A percentile compares a stretch with the other conserved stretches of the same genome.
phyloP scores from a whole-genome alignment of 2,113 vertebrate genomes.

The Protobothrops mucrosquamatus region DNA sequence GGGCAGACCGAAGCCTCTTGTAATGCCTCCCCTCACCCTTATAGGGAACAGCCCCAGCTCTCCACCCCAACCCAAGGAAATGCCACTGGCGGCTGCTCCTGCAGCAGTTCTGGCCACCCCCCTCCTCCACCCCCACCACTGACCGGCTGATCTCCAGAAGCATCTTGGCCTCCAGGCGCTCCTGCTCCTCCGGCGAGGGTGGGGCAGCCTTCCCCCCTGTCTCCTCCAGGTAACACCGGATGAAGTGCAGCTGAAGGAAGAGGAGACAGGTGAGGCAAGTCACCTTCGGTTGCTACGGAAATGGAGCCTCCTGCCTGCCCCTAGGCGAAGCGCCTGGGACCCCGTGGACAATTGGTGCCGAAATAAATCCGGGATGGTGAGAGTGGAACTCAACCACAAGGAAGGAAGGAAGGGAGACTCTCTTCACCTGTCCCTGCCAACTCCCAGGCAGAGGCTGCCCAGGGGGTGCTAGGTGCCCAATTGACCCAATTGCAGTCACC shows the following conservation, averaged over 20 bases:
- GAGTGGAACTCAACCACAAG: not conserved
- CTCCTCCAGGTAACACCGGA: constrained; percentile 82
- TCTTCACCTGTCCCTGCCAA: not conserved
- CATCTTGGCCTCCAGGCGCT: constrained; percentile 76
- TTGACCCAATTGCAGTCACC: not conserved
- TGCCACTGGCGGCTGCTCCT: not conserved
- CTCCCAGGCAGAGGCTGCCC: no score
- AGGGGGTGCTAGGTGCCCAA: not conserved
- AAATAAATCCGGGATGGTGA: not conserved
- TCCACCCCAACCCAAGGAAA: not conserved
- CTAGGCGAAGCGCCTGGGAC: not conserved
- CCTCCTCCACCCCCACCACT: not conserved
- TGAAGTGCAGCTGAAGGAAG: constrained; percentile 79
- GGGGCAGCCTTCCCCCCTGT: constrained; percentile 4
- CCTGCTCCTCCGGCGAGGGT: constrained; percentile 62
- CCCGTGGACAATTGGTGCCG: not conserved
- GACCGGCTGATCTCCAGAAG: constrained; percentile 82
- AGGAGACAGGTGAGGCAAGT: not conserved
- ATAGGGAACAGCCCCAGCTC: not conserved
- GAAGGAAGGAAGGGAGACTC: not conserved
- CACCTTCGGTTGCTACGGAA: not conserved
- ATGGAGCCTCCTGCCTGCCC: not conserved
- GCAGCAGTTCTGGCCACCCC: not conserved
- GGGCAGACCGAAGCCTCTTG: not conserved
- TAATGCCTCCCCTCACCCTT: no score